A percentile compares a stretch with the other conserved stretches of the same genome.
phyloP scores from a whole-genome alignment of 2,888 invertebrate species.

The Coenonympha arcania region DNA sequence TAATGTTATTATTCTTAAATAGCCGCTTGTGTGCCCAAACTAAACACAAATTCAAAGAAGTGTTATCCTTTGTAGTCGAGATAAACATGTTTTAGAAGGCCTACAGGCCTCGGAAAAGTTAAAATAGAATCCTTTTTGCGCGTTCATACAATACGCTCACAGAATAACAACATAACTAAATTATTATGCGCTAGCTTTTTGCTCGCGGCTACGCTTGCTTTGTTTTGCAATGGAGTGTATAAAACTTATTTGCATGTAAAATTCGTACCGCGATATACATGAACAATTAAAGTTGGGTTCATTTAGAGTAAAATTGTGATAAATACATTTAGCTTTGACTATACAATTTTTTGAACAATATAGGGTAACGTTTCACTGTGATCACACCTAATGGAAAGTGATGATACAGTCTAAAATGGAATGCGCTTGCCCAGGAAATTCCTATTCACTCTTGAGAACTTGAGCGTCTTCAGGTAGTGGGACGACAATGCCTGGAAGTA shows the following conservation, averaged over 20 bases:
- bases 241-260: neutral
- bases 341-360: no score
- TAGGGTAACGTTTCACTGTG: no score
- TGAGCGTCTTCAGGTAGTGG: no score
- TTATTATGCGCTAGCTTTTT: neutral
- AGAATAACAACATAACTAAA: slow-evolving; percentile 2
- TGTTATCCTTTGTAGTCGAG: slow-evolving; percentile 6
- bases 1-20: neutral
- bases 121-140: slow-evolving; percentile 1
- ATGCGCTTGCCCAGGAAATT: no score
- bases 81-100: neutral
- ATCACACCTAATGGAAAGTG: no score
- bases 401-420: no score
- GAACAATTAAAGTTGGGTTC: no score
- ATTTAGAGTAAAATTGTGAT: no score
- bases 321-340: no score
- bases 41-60: neutral
- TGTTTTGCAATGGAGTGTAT: neutral
- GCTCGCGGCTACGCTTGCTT: neutral
- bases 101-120: neutral
- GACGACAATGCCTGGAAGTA: no score
- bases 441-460: no score
- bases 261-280: no score
- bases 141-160: neutral
- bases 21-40: neutral